phyloP scores from a whole-genome alignment of 2,113 vertebrate species.

The Perca schrenkii region DNA sequence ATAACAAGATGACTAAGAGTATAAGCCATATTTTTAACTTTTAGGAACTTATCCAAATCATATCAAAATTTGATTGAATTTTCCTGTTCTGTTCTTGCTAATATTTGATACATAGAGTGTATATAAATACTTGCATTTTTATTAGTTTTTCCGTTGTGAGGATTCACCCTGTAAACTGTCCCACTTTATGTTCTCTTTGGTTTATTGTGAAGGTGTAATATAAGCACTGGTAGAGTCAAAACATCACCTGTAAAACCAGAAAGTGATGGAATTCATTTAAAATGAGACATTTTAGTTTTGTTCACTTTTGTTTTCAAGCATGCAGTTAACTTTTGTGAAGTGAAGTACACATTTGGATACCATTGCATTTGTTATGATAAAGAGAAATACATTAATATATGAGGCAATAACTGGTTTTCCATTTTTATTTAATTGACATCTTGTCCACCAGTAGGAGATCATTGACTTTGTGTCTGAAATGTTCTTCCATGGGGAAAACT shows the following conservation, averaged over 20 bases:
- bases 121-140: slow-evolving; percentile 72
- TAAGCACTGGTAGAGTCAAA: slow-evolving; percentile 31
- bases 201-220: slow-evolving; percentile 55
- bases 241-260: slow-evolving; percentile 31
- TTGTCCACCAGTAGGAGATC: slow-evolving; percentile 35
- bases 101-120: slow-evolving; percentile 79
- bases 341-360: slow-evolving; percentile 52
- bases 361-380: slow-evolving; percentile 66
- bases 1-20: slow-evolving; percentile 80
- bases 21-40: slow-evolving; percentile 89
- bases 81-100: slow-evolving; percentile 77
- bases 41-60: slow-evolving; percentile 82
- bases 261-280: slow-evolving; percentile 43
- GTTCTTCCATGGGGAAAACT: slow-evolving; percentile 70
- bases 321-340: slow-evolving; percentile 75
- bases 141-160: slow-evolving; percentile 63
- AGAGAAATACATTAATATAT: slow-evolving; percentile 76
- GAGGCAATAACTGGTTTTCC: slow-evolving; percentile 85
- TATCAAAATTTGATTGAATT: slow-evolving; percentile 74
- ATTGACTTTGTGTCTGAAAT: slow-evolving; percentile 52
- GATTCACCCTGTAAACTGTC: slow-evolving; percentile 60
- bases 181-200: slow-evolving; percentile 24
- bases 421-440: slow-evolving; percentile 55
- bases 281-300: slow-evolving; percentile 6
- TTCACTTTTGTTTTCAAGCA: slow-evolving; percentile 67